Base-by-base conservation (phyloP, 2,797 vertebrate genomes). In the Pangasius macronema region DNA sequence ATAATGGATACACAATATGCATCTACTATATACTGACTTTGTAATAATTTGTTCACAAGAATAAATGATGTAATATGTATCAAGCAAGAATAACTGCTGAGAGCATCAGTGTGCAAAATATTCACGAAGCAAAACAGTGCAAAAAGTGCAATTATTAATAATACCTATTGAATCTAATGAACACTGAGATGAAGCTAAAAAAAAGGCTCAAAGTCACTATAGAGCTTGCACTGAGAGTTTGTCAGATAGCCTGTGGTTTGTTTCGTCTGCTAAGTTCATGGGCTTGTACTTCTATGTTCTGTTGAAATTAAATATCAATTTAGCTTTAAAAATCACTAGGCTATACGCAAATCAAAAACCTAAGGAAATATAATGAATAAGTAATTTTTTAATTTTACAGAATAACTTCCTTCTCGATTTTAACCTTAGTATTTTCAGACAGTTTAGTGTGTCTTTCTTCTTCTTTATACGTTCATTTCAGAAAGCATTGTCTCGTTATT, bases 121-220 rank as follows among this genome's bases (percentile, higher is more conserved):
- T 73, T 61, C 85, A 91, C 65, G 59, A 89, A 86, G 83, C 75
- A 85, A 85, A 88, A 57, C 79, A 85, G 81, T 84, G 89, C 88
- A 88, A 87, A 87, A 86, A 67, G 11, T 36, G 84, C 77, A 59
- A 83, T 22, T 72, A 16, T 80, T 86, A 42, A 51, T 88, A 81
- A 85, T 80, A 88, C 33, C 18, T 84, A 83, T 82, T 30, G 63
- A 82, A 84, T 85, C 73, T 42, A 42, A 7, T 42, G 42, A 87
- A 91, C 79, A 90, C 59, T 33, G 49, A 89, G 75, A 73, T 36
- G 14, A 73, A 76, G 83, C 27, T 49, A 3, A 36, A 5, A 39
- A 30, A 5, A 51, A 76, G 27, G 49, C 46, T 65, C 0, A 63
- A 83, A 30, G 42, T 55, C 46, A 72, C 61, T 65, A 83, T 51